Evolutionary conservation across 1,140 invertebrate genomes (phyloP).

Genomic region (Psix sp.): DNA sequence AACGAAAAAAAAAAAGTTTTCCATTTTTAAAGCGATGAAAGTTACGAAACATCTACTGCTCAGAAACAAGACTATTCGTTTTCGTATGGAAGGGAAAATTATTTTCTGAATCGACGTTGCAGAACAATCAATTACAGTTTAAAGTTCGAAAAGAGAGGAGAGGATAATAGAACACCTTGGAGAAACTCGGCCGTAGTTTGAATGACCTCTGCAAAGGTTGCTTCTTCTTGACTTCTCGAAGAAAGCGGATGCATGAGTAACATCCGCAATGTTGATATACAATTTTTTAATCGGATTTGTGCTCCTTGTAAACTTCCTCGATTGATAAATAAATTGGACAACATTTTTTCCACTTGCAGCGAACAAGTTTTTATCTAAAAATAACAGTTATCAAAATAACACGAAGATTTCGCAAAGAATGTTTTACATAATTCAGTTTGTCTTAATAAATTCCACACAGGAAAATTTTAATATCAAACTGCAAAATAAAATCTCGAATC

Average conservation of each 20-base stretch:
- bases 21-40: constrained; percentile 1
- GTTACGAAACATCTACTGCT: constrained; percentile 2
- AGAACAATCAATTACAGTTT: constrained; percentile 47
- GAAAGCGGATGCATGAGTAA: constrained; percentile 66
- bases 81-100: constrained; percentile 22
- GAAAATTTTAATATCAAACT: constrained; percentile 22
- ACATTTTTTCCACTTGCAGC: too few relatives aligned
- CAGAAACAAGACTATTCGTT: constrained; percentile 6
- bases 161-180: constrained; percentile 60
- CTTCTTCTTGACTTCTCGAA: constrained; percentile 61
- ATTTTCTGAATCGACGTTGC: constrained; percentile 22
- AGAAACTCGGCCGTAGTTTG: constrained; percentile 71
- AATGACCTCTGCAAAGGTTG: constrained; percentile 72
- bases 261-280: constrained; percentile 37
- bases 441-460: constrained; percentile 28
- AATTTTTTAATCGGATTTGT: too few relatives aligned
- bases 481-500: constrained; percentile 30
- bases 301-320: too few relatives aligned
- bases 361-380: too few relatives aligned
- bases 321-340: too few relatives aligned
- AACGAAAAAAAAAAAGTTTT: constrained; percentile 7
- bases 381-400: too few relatives aligned
- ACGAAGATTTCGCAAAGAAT: constrained; percentile 25
- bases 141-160: constrained; percentile 48
- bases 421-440: constrained; percentile 31